phyloP scores from a whole-genome alignment of 2,888 invertebrate species.

The Podabrus alpinus region DNA sequence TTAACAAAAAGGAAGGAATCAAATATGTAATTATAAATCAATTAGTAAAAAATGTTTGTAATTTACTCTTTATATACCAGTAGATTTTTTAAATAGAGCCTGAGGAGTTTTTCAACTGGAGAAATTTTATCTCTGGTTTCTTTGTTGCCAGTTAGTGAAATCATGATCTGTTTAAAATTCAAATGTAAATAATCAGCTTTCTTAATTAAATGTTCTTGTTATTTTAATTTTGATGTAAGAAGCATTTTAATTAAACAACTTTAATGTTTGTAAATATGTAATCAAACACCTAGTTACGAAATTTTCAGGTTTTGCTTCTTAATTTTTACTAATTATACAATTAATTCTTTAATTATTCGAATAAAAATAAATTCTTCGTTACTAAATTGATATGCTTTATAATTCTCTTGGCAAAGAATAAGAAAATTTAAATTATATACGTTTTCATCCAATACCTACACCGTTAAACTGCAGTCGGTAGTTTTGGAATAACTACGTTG shows the following conservation, averaged over 20 bases:
- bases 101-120: constrained; percentile 22
- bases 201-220: constrained; percentile 29
- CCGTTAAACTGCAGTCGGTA: not conserved
- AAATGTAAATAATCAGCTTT: constrained; percentile 30
- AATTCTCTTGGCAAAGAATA: not conserved
- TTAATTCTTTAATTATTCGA: constrained; percentile 10
- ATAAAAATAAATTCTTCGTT: constrained; percentile 14
- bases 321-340: constrained; percentile 24
- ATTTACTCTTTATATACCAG: constrained; percentile 9
- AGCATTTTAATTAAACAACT: constrained; percentile 28
- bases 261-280: constrained; percentile 30
- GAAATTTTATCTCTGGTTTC: constrained; percentile 26
- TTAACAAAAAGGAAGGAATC: constrained; percentile 4
- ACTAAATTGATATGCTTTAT: constrained; percentile 5
- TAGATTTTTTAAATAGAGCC: constrained; percentile 22
- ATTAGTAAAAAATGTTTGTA: constrained; percentile 10
- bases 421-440: not conserved
- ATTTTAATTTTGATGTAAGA: constrained; percentile 31
- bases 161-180: constrained; percentile 30
- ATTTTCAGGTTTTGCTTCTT: constrained; percentile 21
- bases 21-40: constrained; percentile 24
- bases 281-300: constrained; percentile 24
- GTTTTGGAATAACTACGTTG: not conserved
- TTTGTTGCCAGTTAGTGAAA: constrained; percentile 28
- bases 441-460: not conserved